Evolutionary conservation across 1,140 invertebrate species (phyloP).

Genomic region (Cepaea nemoralis): DNA sequence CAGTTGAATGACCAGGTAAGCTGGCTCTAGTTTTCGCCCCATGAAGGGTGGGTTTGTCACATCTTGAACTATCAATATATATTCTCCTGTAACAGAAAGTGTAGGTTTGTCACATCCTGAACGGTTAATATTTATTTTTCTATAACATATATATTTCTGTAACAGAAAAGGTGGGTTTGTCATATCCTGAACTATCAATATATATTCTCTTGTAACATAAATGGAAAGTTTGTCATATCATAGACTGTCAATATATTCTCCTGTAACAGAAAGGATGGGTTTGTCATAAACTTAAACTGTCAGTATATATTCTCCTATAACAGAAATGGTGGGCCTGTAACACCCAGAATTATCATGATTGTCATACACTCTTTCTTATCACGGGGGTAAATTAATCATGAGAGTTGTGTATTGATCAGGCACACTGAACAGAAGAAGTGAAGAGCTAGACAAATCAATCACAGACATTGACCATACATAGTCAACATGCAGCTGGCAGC

Average conservation of each 20-base stretch:
- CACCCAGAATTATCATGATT: slow-evolving; percentile 68
- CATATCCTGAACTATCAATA: slow-evolving; percentile 67
- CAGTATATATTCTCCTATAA: slow-evolving; percentile 67
- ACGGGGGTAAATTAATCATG: too few relatives aligned
- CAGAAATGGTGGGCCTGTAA: slow-evolving; percentile 61
- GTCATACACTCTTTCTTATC: too few relatives aligned
- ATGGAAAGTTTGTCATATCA: too few relatives aligned
- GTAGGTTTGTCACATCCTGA: too few relatives aligned
- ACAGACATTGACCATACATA: too few relatives aligned
- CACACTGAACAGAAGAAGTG: too few relatives aligned
- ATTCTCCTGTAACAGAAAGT: slow-evolving; percentile 58
- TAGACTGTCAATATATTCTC: too few relatives aligned
- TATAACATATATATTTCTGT: too few relatives aligned
- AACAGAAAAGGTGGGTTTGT: slow-evolving; percentile 66
- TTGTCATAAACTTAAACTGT: slow-evolving; percentile 68
- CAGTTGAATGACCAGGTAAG: slow-evolving; percentile 62
- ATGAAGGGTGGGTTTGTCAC: slow-evolving; percentile 67
- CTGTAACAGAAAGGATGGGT: slow-evolving; percentile 66
- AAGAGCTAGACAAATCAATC: too few relatives aligned
- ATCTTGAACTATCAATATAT: slow-evolving; percentile 68
- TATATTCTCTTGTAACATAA: slow-evolving; percentile 63
- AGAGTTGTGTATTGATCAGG: too few relatives aligned
- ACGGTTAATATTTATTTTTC: too few relatives aligned
- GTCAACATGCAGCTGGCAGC: too few relatives aligned
- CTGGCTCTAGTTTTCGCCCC: slow-evolving; percentile 58